A percentile compares a stretch with the other conserved stretches of the same genome.
phyloP scores from a whole-genome alignment of 2,888 invertebrate species.

The Nesidiocoris tenuis region DNA sequence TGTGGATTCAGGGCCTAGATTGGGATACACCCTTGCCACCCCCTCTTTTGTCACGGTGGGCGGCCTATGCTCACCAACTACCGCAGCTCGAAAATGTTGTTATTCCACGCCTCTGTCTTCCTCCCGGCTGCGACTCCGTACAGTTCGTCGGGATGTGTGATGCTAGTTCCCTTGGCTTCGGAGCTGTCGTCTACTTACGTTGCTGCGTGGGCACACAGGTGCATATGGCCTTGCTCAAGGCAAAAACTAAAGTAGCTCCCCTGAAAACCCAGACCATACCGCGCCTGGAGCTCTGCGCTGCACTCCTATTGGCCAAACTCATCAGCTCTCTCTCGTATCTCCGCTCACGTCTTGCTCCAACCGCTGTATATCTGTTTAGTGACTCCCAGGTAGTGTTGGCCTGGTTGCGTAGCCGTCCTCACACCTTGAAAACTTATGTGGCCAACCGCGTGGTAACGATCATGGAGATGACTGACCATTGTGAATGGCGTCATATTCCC shows the following conservation, averaged over 20 bases:
- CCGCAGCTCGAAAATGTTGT: background rate
- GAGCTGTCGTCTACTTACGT: conserved; percentile 8
- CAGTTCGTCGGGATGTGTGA: conserved; percentile 12
- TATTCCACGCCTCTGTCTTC: conserved; percentile 9
- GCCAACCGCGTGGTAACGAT: conserved; percentile 21
- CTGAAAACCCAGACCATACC: too few species aligned
- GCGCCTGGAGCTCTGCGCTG: conserved; percentile 10
- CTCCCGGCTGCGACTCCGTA: background rate
- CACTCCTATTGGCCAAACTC: background rate
- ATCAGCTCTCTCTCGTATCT: background rate
- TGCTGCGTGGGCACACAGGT: background rate
- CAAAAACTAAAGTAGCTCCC: conserved; percentile 30
- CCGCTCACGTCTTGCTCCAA: background rate
- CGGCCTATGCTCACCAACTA: conserved; percentile 3
- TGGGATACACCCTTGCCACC: conserved; percentile 4
- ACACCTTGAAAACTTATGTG: conserved; percentile 13
- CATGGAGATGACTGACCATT: too few species aligned
- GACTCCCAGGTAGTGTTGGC: conserved; percentile 7
- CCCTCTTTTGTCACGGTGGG: conserved; percentile 23
- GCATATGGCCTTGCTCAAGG: background rate
- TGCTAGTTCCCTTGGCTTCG: background rate
- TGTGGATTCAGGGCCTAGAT: conserved; percentile 5
- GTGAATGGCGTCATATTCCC: conserved; percentile 26
- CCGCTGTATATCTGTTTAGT: conserved; percentile 2
- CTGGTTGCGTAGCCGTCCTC: conserved; percentile 7